Base-by-base conservation (phyloP, 1,140 invertebrate species). In the Araneus ventricosus region DNA sequence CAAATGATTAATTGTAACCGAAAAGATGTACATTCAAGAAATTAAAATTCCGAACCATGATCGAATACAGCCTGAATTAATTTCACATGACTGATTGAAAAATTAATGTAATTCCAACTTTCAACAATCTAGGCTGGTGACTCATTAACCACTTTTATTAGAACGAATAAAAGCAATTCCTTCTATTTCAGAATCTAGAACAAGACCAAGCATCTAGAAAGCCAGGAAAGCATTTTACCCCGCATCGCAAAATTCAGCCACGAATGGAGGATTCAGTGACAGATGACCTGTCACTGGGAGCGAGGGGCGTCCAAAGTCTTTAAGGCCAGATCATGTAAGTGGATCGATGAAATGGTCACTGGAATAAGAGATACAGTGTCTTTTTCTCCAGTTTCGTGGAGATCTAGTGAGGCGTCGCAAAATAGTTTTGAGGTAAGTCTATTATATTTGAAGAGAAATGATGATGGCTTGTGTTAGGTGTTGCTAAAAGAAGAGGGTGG, bases 251-350 rank as follows among this genome's bases (percentile, higher is more conserved):
- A 75, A 75, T 37, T 17, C 80, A 45, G n/a, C 22, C 39, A 45
- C 39, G 80, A 14, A 52, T 24, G 39, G 84, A 22, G 27, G 30
- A 86, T 61, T 20, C 27, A 34, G 45, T 86, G 84, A 86, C 84
- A 86, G 84, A 86, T 86, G 84, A 61, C n/a, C 84, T 86, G 84
- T 86, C 57, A 86, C 30, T 86, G 84, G 6, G 52, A 61, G 59
- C 34, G 52, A 86, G 37, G 80, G 84, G 70, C n/a, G 57, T 34
- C 57, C 84, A 8, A 57, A 86, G 84, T 86, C 45, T 86, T 86
- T 75, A 75, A 75, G 27, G 70, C 27, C 4, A 37, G 57, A 86
- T 34, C 57, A 61, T 27, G 30, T 22, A 45, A 59, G 84, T 61
- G n/a, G 84, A 86, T 86, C 84, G 84, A 86, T 86, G 52, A 22